Conservation (phyloP, 2,888 invertebrate species). For the Myathropa florea region DNA sequence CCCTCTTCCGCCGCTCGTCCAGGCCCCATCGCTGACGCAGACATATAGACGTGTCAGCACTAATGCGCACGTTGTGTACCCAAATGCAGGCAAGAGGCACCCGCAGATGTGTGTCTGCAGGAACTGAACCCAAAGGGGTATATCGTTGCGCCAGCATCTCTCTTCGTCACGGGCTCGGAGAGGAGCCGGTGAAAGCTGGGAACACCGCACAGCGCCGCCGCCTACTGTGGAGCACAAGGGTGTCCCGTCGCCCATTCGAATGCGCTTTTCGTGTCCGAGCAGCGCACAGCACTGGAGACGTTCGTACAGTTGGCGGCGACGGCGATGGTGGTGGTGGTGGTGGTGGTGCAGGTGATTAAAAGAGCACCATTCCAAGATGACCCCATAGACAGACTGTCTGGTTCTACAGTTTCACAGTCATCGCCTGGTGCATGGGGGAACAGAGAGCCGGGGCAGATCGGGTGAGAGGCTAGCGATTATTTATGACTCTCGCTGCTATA, state of each 20-base stretch:
- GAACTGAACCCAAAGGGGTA: constrained; percentile 58
- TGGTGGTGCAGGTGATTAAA: constrained; percentile 68
- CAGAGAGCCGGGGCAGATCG: not conserved
- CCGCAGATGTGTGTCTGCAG: constrained; percentile 59
- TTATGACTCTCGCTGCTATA: constrained; percentile 62
- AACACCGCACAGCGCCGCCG: constrained; percentile 16
- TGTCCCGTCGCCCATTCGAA: constrained; percentile 56
- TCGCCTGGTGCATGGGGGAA: constrained; percentile 21
- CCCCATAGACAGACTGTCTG: constrained; percentile 71
- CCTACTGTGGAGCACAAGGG: constrained; percentile 31
- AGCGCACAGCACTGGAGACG: no score
- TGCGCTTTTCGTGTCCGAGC: constrained; percentile 50
- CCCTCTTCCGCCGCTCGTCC: constrained; percentile 19
- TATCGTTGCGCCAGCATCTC: constrained; percentile 50
- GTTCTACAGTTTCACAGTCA: constrained; percentile 30
- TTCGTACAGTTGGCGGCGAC: no score
- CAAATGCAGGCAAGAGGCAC: constrained; percentile 27
- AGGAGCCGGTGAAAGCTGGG: constrained; percentile 59
- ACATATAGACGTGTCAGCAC: constrained; percentile 58
- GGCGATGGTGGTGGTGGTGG: constrained; percentile 31
- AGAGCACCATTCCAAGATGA: constrained; percentile 65
- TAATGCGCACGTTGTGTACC: constrained; percentile 52
- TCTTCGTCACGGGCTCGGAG: constrained; percentile 14
- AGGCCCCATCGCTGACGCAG: not conserved
- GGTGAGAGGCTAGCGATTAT: constrained; percentile 51